phyloP scores from a whole-genome alignment of 2,113 vertebrate genomes.

The Siniperca chuatsi region DNA sequence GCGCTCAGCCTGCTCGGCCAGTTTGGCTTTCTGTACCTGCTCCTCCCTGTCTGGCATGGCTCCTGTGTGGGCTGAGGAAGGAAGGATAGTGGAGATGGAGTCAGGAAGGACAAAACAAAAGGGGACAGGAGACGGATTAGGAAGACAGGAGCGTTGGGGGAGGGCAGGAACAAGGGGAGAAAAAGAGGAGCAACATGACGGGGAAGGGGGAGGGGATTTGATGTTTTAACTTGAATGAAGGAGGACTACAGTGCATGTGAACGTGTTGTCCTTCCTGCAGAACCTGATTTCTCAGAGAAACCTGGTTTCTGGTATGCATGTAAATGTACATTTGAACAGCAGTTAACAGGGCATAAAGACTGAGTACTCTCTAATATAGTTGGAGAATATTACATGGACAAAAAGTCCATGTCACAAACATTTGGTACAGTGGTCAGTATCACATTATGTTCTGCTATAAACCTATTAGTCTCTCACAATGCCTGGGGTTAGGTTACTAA shows the following conservation, averaged over 20 bases:
- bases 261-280: not conserved
- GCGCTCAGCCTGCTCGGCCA: slow-evolving; percentile 97
- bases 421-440: not conserved
- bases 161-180: not conserved
- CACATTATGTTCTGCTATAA: not conserved
- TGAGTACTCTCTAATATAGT: not conserved
- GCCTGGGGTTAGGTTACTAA: not conserved
- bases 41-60: slow-evolving; percentile 86
- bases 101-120: slow-evolving; percentile 31
- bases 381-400: not conserved
- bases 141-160: slow-evolving; percentile 16
- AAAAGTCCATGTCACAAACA: not conserved
- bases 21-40: slow-evolving; percentile 93
- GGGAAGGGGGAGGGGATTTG: slow-evolving; percentile 12
- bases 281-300: slow-evolving; percentile 16
- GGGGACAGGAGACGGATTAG: slow-evolving; percentile 26
- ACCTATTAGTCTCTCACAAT: not conserved
- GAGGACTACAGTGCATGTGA: slow-evolving; percentile 1
- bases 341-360: too few species aligned
- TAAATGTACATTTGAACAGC: not conserved
- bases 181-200: slow-evolving; percentile 5
- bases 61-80: slow-evolving; percentile 65
- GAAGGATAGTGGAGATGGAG: slow-evolving; percentile 33
- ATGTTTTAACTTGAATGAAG: slow-evolving; percentile 21
- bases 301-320: not conserved